Conservation (phyloP, 2,888 invertebrate genomes). For the Branchellion lobata region DNA sequence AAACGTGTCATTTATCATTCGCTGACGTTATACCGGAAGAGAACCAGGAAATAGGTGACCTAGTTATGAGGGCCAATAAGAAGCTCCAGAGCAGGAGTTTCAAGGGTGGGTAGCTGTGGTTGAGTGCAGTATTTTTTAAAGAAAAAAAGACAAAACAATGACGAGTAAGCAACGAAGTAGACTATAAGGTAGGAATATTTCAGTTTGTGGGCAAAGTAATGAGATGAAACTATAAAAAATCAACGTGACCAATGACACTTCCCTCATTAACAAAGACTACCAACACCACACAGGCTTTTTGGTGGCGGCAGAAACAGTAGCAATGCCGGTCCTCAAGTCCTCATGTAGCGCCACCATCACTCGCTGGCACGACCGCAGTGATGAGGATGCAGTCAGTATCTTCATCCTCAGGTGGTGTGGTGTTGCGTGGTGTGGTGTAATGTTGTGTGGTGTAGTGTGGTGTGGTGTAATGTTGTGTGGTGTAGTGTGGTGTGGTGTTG, state of each 20-base stretch:
- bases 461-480: too few relatives aligned
- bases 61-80: conserved; percentile 10
- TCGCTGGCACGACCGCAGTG: conserved; percentile 20
- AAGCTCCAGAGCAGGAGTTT: conserved; percentile 7
- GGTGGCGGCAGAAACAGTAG: conserved; percentile 30
- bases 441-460: not conserved
- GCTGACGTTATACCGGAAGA: conserved; percentile 19
- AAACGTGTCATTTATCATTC: not conserved
- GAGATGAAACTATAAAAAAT: too few relatives aligned
- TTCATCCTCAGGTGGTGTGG: conserved; percentile 25
- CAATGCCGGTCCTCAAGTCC: conserved; percentile 26
- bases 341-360: not conserved
- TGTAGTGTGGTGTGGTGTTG: too few relatives aligned
- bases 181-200: too few relatives aligned
- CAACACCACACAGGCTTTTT: conserved; percentile 18
- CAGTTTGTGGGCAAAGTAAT: too few relatives aligned
- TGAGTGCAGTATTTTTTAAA: not conserved
- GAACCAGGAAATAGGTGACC: not conserved
- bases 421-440: not conserved
- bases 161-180: too few relatives aligned
- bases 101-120: not conserved
- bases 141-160: too few relatives aligned
- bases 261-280: not conserved
- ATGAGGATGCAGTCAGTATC: conserved; percentile 19
- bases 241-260: too few relatives aligned